Evolutionary conservation across 2,113 vertebrate species (phyloP), one percentile per base, ranked within the genome.

Genomic region (Anhinga anhinga): DNA sequence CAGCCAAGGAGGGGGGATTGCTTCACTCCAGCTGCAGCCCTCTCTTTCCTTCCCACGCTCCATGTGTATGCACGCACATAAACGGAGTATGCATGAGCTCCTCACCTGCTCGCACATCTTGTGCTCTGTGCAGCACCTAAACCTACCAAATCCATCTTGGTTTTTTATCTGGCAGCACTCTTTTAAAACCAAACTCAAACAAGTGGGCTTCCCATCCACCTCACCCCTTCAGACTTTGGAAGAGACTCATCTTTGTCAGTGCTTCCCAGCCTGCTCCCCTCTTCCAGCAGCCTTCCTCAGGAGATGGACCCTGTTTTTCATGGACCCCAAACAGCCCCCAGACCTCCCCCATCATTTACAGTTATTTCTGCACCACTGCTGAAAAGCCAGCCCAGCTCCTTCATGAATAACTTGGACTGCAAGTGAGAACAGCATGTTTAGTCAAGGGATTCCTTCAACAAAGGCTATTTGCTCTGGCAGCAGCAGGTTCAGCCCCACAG

Each of bases 401-500:
- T 63, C 30, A 7, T 17, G 6, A 56, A 32, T 50, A 79, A 67
- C 23, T 8, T 7, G 14, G 82, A 25, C 47, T 56, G 47, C 44
- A 69, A 30, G 42, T 19, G 42, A 45, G 78, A 87, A 55, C 0
- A 2, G 9, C 29, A 6, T 3, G 8, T 50, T 56, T 50, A 40
- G 42, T 9, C 36, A n/a, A 49, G 23, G 14, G 20, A 56, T 36
- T 58, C 62, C 44, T 69, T 69, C 55, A 21, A 36, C 49, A 21
- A 10, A 20, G 23, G 13, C 15, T 45, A 9, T 62, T 45, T 83
- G 42, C 55, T 47, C 34, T 21, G 25, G 59, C 53, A 40, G 61
- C 22, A 58, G 67, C 0, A 0, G 18, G 26, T 29, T 40, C 21
- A 58, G 23, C 49, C 42, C 29, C 26, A 36, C 0, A 1, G 29